Evolutionary conservation across 1,140 invertebrate species (phyloP), one percentile per base, ranked within the genome.

Genomic region (Andricus grossulariae): DNA sequence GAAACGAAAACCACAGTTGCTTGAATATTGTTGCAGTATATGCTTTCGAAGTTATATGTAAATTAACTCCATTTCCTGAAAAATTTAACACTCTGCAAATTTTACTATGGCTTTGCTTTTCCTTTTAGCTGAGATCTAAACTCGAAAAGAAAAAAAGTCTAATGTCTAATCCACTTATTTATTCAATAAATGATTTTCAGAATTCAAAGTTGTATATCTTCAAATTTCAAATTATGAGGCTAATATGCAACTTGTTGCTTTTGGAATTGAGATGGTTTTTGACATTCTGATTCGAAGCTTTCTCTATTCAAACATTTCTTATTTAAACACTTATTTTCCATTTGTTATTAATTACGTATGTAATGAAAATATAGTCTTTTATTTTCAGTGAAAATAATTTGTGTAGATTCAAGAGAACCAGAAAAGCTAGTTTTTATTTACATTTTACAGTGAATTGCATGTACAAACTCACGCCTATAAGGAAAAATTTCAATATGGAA

Each of bases 401-500:
- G 21, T 39, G 4, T 45, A 15, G 32, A 7, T 16, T 7, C 1
- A 25, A 15, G 60, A n/a, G 39, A 66, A 66, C 32, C 25, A 32
- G 60, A 66, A 66, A 66, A 66, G 60, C 32, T 39, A 39, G 60
- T 66, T 66, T 15, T 66, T 45, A 66, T 45, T 45, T 66, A n/a
- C 15, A 39, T 39, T 45, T 39, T 66, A 66, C 32, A 39, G 39
- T 15, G 13, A 66, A 45, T 66, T 60, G 21, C 57, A 60, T n/a
- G 4, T 32, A 16, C 5, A n/a, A 32, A 66, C 32, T 66, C 1
- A 66, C 7, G 32, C 16, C 15, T 32, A 8, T 66, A 15, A 66
- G 60, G 16, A 66, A 39, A 66, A 66, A n/a, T 32, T 66, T 66
- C 15, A 39, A 3, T 66, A 15, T 16, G 25, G 57, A 39, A 66